These are phyloP conservation scores for Xanthorhoe spadicearia DNA, from an alignment of 2,888 invertebrate genomes.

Conservation along the genomic window DNA sequence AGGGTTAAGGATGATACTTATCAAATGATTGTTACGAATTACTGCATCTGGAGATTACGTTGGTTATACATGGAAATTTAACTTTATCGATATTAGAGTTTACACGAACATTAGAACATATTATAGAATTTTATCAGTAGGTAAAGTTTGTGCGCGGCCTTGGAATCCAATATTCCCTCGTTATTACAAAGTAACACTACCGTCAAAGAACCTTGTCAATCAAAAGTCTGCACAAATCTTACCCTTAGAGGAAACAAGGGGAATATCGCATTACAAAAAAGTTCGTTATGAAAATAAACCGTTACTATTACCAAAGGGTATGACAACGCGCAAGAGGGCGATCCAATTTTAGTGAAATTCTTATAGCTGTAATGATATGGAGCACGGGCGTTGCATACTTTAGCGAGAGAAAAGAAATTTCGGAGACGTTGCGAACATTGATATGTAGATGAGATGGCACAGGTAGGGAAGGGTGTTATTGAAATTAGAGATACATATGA, in stretches of 20 bases:
- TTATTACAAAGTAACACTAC: slow-evolving; percentile 63
- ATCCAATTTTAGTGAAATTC: slow-evolving; percentile 81
- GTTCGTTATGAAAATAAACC: slow-evolving; percentile 83
- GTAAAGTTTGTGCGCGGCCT: slow-evolving; percentile 28
- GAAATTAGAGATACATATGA: slow-evolving; percentile 82
- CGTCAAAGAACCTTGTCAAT: slow-evolving; percentile 70
- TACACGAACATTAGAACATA: slow-evolving; percentile 18
- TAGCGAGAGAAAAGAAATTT: slow-evolving; percentile 80
- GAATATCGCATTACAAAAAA: slow-evolving; percentile 82
- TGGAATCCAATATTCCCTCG: slow-evolving; percentile 49
- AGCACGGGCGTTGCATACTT: slow-evolving; percentile 82
- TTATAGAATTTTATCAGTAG: background rate
- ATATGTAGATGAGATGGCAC: slow-evolving; percentile 82
- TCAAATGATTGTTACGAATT: slow-evolving; percentile 83
- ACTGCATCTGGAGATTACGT: slow-evolving; percentile 66
- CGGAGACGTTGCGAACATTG: slow-evolving; percentile 78
- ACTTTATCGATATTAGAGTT: slow-evolving; percentile 14
- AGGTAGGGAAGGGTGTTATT: slow-evolving; percentile 80
- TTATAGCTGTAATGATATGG: slow-evolving; percentile 79
- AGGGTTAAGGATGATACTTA: slow-evolving; percentile 80
- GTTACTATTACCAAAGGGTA: slow-evolving; percentile 82
- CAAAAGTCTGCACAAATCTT: slow-evolving; percentile 68
- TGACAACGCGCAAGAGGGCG: slow-evolving; percentile 77
- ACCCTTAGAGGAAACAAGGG: slow-evolving; percentile 80
- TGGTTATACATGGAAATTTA: slow-evolving; percentile 27